Percentiles rank a stretch among this genome's conserved stretches.
These are phyloP conservation scores for Alethe diademata DNA, from an alignment of 2,113 vertebrate genomes.

Conservation along the genomic window DNA sequence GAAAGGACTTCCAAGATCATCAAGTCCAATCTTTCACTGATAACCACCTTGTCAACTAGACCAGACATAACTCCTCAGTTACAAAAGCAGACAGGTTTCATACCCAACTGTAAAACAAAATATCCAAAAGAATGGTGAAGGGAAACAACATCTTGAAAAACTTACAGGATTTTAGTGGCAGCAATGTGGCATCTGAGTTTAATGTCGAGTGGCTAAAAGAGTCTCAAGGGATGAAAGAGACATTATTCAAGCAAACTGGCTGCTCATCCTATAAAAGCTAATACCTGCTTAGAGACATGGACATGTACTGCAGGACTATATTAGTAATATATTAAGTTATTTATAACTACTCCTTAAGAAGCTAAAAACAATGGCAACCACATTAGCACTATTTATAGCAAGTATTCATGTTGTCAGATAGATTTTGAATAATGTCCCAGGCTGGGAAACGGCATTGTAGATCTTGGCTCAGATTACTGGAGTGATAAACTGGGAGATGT, in stretches of 20 bases:
- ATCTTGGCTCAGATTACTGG: neutral
- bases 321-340: neutral
- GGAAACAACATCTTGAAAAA: neutral
- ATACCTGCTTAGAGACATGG: neutral
- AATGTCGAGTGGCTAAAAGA: neutral
- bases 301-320: neutral
- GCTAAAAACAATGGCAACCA: neutral
- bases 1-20: neutral
- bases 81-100: neutral
- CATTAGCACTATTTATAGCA: neutral
- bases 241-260: neutral
- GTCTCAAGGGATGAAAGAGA: neutral
- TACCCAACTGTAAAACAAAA: neutral
- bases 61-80: neutral
- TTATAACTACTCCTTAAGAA: neutral
- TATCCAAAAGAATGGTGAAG: neutral
- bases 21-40: neutral
- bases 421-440: slow-evolving; percentile 5
- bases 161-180: neutral
- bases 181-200: neutral
- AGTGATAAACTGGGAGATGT: neutral
- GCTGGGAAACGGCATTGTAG: neutral
- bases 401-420: neutral
- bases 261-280: neutral
- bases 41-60: neutral